Evolutionary conservation across 2,888 invertebrate genomes (phyloP), one percentile per base, ranked within the genome.

Genomic region (Lasioglossum malachurum): DNA sequence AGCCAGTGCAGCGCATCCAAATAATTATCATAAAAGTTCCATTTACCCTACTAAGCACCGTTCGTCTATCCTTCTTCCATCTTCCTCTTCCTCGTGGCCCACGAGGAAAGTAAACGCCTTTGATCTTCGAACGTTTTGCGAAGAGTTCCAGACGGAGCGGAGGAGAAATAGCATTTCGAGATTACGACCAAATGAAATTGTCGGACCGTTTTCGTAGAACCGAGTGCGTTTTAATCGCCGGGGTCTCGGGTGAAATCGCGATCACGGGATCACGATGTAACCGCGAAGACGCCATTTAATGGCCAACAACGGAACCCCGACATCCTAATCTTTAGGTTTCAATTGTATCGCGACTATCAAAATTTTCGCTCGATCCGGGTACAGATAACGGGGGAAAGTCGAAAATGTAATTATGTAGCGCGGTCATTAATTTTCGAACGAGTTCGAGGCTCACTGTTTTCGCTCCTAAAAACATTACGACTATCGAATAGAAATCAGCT

Each of bases 101-200:
- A 0, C 71, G 49, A 85, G 57, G 64, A 38, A 75, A 74, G 41
- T 57, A 38, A 60, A 46, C 57, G 57, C 38, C 86, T 86, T 86
- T 86, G 80, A 86, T 86, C 86, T 78, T 71, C 74, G 75, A 75
- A 31, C 60, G n/a, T 81, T 86, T 86, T 35, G 74, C 77, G 44
- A 79, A 80, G 79, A 73, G 60, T 46, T 27, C 69, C 14, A 46
- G 44, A 19, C 27, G 46, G 14, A 49, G 53, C 35, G 53, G 12
- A 49, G 64, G 41, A 27, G 87, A 73, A 82, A 78, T 53, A 72
- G 44, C 78, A 78, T 86, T 86, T 73, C 82, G 78, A 87, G 78
- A 87, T 87, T 78, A 78, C 77, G 8, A 41, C 57, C 57, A 81
- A 86, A 86, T 86, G 77, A 81, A 86, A 86, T 86, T 86, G 74